Percentiles rank a stretch among this genome's conserved stretches.
Conservation (phyloP, 2,113 vertebrate species). For the Dasyornis broadbenti region DNA sequence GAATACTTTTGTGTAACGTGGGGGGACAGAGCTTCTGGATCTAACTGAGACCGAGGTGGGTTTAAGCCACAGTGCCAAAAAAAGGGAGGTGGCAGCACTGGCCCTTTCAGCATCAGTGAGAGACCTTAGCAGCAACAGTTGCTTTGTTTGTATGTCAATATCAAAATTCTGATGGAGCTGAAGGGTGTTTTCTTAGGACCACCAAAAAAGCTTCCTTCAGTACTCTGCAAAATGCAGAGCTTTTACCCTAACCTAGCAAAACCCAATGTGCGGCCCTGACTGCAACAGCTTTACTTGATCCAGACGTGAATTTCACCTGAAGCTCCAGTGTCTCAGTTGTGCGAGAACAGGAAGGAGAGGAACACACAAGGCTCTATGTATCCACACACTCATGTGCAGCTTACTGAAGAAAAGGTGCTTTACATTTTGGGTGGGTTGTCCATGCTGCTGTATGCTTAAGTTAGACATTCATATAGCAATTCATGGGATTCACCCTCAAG, state of each 20-base stretch:
- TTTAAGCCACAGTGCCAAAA: not conserved
- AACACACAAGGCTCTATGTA: not conserved
- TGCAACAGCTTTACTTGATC: not conserved
- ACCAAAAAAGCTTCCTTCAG: not conserved
- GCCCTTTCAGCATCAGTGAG: not conserved
- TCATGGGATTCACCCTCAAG: not conserved
- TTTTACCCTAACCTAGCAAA: not conserved
- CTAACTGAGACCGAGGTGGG: not conserved
- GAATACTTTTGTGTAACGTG: not conserved
- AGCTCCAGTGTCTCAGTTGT: not conserved
- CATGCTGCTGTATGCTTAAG: fast-evolving
- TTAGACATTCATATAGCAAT: not conserved
- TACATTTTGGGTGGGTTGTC: not conserved
- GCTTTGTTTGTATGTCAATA: not conserved
- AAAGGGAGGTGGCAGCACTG: not conserved
- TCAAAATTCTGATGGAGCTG: not conserved
- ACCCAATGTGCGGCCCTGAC: not conserved
- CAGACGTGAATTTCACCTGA: not conserved
- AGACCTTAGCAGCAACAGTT: not conserved
- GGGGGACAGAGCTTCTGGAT: not conserved
- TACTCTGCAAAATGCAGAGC: not conserved
- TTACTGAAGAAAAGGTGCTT: not conserved
- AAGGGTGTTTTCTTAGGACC: not conserved
- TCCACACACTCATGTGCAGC: fast-evolving
- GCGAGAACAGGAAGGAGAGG: not conserved